Percentiles rank a stretch among this genome's conserved stretches.
phyloP scores from a whole-genome alignment of 1,140 invertebrate species.

The Hormaphis cornu region DNA sequence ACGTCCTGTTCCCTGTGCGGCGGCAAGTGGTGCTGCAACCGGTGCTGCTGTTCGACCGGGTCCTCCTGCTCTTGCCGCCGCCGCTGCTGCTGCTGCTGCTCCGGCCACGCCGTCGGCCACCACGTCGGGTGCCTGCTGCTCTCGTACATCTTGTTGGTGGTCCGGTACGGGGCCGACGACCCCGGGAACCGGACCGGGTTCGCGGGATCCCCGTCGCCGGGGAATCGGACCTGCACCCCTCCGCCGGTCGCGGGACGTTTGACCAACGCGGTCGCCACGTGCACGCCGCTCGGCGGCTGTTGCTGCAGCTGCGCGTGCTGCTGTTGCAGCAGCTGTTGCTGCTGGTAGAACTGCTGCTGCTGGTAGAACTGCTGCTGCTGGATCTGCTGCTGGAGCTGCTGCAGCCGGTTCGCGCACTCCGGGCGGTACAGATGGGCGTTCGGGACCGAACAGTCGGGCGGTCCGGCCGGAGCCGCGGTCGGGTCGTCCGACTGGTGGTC shows the following conservation, averaged over 20 bases:
- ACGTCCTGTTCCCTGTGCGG: slow-evolving; percentile 1
- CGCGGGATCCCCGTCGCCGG: background rate
- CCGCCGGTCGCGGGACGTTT: background rate
- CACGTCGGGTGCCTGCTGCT: slow-evolving; percentile 22
- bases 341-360: background rate
- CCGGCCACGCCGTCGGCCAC: slow-evolving; percentile 15
- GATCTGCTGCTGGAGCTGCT: background rate
- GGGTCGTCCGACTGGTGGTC: background rate
- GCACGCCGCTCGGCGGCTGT: background rate
- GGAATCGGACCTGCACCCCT: background rate
- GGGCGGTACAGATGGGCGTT: background rate
- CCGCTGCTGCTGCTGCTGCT: background rate
- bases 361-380: background rate
- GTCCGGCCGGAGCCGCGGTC: background rate
- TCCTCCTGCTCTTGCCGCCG: background rate
- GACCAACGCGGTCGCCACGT: background rate
- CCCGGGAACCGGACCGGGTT: background rate
- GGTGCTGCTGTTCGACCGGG: background rate
- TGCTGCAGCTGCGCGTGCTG: background rate
- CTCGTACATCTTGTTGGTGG: slow-evolving; percentile 23
- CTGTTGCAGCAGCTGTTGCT: background rate
- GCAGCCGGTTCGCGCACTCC: background rate
- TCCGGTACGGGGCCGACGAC: background rate
- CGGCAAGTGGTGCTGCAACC: background rate
- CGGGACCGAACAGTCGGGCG: background rate